Evolutionary conservation across 2,888 invertebrate species (phyloP), one percentile per base, ranked within the genome.

Genomic region (Saturnia japonica): DNA sequence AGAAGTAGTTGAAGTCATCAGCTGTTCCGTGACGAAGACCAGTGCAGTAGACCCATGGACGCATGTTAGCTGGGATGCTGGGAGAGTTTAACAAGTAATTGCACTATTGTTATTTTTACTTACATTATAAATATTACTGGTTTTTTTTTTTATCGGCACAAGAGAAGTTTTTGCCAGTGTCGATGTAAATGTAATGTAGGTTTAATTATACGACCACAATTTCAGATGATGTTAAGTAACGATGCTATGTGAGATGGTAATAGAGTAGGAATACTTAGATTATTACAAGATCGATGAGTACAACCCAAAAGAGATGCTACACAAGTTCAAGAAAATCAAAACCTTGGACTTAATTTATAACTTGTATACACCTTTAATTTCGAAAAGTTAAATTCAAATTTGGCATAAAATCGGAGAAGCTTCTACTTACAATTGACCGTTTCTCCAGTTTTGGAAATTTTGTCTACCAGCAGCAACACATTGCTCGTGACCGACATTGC

Each of bases 11-110:
- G 95, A 97, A 98, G 74, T 97, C 96, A 0, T 85, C 84, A 34
- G 91, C 87, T 0, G 87, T 90, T 0, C 96, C 97, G 69, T 95
- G 85, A 40, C 95, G 95, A 4, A 98, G 91, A 19, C 96, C 97
- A 19, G 94, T 94, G 83, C 98, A 98, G 88, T 97, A 98, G 11
- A 97, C 96, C 71, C 95, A 95, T 8, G 95, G 90, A 69, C 96
- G 96, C 80, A 97, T 87, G 72, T 94, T 94, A 0, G 93, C 80
- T 45, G 87, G 85, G 14, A 92, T 72, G 12, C 91, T 92, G 74
- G 42, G 14, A 64, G 28, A 45, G 40, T 25, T 51, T n/a, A 68
- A 34, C 7, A 19, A 43, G 62, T 42, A 9, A 22, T 54, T 54
- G n/a, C 12, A n/a, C 22, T 1, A 54, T 54, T 54, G 22, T 22